Conservation (phyloP, 2,888 invertebrate genomes). For the Imbricaverruca yamaguchii region DNA sequence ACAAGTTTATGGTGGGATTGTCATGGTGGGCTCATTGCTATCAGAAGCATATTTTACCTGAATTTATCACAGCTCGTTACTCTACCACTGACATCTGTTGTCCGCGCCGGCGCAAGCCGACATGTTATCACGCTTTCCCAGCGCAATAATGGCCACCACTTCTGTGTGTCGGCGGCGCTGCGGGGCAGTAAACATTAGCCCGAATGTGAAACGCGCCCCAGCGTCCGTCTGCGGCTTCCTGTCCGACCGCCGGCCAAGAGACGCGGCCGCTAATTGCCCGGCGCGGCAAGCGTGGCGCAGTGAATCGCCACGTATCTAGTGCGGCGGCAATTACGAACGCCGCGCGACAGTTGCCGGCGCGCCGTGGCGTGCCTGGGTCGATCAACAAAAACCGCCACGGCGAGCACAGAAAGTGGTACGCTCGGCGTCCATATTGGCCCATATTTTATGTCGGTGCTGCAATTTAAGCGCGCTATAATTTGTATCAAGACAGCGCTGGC, state of each 20-base stretch:
- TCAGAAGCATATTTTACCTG: background rate
- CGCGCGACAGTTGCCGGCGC: background rate
- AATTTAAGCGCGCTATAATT: constrained; percentile 1
- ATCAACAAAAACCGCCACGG: background rate
- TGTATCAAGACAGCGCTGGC: constrained; percentile 4
- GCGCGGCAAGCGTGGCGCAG: background rate
- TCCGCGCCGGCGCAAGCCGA: background rate
- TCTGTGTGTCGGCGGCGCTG: no score
- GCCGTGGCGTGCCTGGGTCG: background rate
- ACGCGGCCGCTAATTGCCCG: background rate
- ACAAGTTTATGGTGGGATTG: constrained; percentile 10
- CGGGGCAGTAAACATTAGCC: no score
- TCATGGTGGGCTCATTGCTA: constrained; percentile 3
- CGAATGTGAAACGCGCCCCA: background rate
- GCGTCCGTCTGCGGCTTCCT: background rate
- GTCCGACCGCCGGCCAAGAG: background rate
- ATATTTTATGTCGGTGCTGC: constrained; percentile 1
- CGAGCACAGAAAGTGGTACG: background rate
- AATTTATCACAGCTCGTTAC: constrained; percentile 7
- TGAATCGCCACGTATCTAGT: background rate
- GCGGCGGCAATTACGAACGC: background rate
- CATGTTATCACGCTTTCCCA: background rate
- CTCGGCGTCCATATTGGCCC: background rate
- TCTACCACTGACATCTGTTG: background rate
- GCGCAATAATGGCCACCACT: background rate